Base-by-base conservation (phyloP, 2,797 vertebrate genomes). In the Hephaestus fuliginosus region DNA sequence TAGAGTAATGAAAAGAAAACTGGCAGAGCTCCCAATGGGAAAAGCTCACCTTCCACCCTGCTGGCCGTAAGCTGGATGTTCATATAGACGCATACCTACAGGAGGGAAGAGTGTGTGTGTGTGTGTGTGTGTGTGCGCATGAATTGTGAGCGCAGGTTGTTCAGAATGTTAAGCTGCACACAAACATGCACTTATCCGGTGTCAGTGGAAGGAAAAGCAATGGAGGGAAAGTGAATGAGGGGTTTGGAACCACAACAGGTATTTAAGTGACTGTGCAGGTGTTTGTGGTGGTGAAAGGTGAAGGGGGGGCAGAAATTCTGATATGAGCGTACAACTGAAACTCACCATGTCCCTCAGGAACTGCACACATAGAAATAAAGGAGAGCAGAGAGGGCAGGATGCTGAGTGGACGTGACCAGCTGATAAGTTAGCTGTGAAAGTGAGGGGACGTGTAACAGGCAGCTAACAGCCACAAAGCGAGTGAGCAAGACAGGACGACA, bases 1-100 rank as follows among this genome's bases (percentile, higher is more conserved):
- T 91, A 84, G 86, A 88, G 85, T 93, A 93, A 94, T 95, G 91
- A 94, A 95, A 94, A 92, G 91, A 92, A 93, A 94, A 93, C 91
- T 89, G 89, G 88, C 89, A 87, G 74, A 48, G 70, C 70, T 92
- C 91, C 91, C 92, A 85, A 46, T 75, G 90, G 89, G 86, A 88
- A 88, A 82, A 64, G 82, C 83, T 90, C 82, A 82, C 90, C 88
- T 89, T 90, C 81, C 88, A 86, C 81, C 78, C 70, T 77, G 67
- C 70, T 69, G 63, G 80, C 70, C 75, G 63, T 70, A 28, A 70
- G 66, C 73, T 55, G 28, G 55, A 79, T 73, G 66, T 80, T 78
- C 67, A 70, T 71, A 80, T 79, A 48, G 74, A 82, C 66, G 33
- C 30, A 74, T 72, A 79, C 72, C 74, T 71, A 49, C 69, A 67